Base-by-base conservation (phyloP, 2,888 invertebrate genomes). In the Anthophora plumipes region DNA sequence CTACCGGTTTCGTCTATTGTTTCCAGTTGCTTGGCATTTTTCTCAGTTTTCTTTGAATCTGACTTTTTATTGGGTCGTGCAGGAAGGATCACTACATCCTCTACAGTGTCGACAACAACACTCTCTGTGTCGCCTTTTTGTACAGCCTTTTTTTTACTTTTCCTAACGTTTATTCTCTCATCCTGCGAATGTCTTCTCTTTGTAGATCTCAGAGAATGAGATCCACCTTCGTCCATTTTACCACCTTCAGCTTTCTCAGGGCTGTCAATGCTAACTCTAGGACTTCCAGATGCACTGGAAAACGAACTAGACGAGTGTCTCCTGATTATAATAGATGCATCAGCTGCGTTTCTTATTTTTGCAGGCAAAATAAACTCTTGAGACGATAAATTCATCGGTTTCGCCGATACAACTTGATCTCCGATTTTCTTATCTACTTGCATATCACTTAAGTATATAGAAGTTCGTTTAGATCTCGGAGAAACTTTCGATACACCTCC, bases 301-400 rank as follows among this genome's bases (percentile, higher is more conserved):
- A 96, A 97, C 0, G 97, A 97, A 91, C 97, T 97, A 60, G 97
- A 97, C 2, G 97, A 97, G 90, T 97, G 97, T 22, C 97, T 94
- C 52, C 97, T 94, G 88, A 97, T 96, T 75, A 98, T 97, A 89
- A 97, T 95, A 0, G 97, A 97, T 70, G 96, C 96, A 91, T 97
- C 97, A 0, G 96, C 96, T 88, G 95, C 92, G 52, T 94, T 92
- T 20, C 90, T 88, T 43, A 92, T 91, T 75, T 91, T 93, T 3
- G 92, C 90, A 0, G 92, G 91, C 60, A 89, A 89, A n/a, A 92
- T 87, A 74, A 93, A 92, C 22, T 92, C 91, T 3, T 90, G 80
- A 3, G 90, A 74, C 6, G 88, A 79, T 17, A 83, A 59, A 11
- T 82, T 77, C 14, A 88, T 72, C 43, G 89, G 68, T 64, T 87